phyloP scores from a whole-genome alignment of 1,140 invertebrate species.

The Drosophila arizonae region DNA sequence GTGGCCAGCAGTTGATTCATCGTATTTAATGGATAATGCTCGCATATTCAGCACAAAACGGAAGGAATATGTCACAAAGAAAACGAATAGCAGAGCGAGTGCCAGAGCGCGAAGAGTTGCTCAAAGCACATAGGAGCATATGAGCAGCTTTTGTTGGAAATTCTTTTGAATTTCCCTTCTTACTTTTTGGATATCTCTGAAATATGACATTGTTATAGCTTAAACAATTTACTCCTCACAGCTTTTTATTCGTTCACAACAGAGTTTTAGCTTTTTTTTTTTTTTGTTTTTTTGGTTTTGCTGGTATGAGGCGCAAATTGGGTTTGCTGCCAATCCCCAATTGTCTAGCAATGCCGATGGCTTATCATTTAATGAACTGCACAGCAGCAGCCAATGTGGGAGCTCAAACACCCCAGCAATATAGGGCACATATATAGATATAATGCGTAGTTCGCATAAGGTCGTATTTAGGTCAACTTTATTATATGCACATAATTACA shows the following conservation, averaged over 20 bases:
- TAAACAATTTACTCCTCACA: slow-evolving; percentile 7
- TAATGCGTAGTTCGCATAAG: neutral
- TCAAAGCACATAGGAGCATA: slow-evolving; percentile 36
- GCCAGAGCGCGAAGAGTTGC: slow-evolving; percentile 1
- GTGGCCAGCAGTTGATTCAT: slow-evolving; percentile 76
- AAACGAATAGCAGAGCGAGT: neutral
- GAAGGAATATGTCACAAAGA: slow-evolving; percentile 39
- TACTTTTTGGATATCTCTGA: neutral
- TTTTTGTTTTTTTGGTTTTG: neutral
- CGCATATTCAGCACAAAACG: slow-evolving; percentile 60
- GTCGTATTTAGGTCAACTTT: slow-evolving; percentile 73
- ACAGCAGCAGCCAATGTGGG: neutral
- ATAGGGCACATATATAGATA: slow-evolving; percentile 19
- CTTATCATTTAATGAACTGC: slow-evolving; percentile 79
- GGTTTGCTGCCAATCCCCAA: slow-evolving; percentile 37
- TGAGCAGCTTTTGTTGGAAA: slow-evolving; percentile 27
- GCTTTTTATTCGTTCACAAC: neutral
- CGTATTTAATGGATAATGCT: slow-evolving; percentile 77
- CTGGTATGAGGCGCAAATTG: slow-evolving; percentile 12
- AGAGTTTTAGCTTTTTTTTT: neutral
- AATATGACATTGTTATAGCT: slow-evolving; percentile 23
- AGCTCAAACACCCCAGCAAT: slow-evolving; percentile 34
- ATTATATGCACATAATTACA: slow-evolving; percentile 79
- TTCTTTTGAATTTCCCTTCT: slow-evolving; percentile 15
- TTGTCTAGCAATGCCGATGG: slow-evolving; percentile 57